phyloP scores from a whole-genome alignment of 2,113 vertebrate genomes.

The Penelope pileata region DNA sequence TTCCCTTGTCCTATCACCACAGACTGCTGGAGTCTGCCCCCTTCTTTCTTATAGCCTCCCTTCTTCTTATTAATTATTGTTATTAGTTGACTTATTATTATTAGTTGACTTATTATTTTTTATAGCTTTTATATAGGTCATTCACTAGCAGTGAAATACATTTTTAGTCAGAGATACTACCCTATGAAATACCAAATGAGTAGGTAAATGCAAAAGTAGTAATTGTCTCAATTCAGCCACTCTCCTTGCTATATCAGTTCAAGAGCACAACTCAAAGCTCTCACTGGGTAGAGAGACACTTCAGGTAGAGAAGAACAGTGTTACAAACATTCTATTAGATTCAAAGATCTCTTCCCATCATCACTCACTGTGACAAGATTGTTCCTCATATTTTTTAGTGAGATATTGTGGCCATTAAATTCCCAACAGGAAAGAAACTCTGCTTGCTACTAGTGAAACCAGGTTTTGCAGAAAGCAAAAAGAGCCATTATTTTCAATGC shows the following conservation, averaged over 20 bases:
- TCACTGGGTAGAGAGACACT: neutral
- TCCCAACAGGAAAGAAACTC: neutral
- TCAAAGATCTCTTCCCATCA: neutral
- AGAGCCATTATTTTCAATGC: neutral
- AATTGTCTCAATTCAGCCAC: neutral
- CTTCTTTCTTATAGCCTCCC: no score
- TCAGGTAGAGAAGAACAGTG: neutral
- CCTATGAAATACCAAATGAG: neutral
- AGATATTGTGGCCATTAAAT: neutral
- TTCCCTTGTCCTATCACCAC: no score
- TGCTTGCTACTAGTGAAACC: neutral
- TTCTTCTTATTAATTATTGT: no score
- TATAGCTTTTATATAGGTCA: neutral
- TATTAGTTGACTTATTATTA: no score
- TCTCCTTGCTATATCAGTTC: neutral
- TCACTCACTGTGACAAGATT: neutral
- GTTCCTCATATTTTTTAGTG: neutral
- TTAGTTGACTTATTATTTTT: neutral
- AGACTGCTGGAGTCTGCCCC: no score
- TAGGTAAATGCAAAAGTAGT: neutral
- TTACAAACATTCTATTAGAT: neutral
- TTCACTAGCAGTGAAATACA: neutral
- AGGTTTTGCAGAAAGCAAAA: neutral
- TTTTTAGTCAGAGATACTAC: neutral
- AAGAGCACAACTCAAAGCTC: neutral